Base-by-base conservation (phyloP, 2,113 vertebrate species). In the Protobothrops flavoviridis region DNA sequence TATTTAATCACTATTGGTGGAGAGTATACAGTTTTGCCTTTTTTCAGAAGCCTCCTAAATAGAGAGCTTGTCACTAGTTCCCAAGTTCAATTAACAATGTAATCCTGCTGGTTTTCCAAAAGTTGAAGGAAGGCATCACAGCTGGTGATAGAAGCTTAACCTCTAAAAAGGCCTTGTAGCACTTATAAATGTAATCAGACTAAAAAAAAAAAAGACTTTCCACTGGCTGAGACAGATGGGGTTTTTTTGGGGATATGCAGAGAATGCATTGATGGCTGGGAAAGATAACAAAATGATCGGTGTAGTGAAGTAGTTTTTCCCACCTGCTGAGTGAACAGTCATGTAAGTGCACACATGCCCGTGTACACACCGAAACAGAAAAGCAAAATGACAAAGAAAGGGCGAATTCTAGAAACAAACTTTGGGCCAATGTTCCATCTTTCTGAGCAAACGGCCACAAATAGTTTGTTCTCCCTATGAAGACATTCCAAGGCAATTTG, bases 1-100 rank as follows among this genome's bases (percentile, higher is more conserved):
- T 88, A 56, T 88, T 20, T 0, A 81, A 81, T 43, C 57, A 85
- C 9, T 29, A 0, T 0, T 0, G 15, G 4, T n/a, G 74, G 21
- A 53, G 74, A 81, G 81, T 5, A 15, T 50, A 50, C 4, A 21
- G 10, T 7, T 8, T 59, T 57, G 87, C 56, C 20, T 24, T 39
- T 93, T 50, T 91, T 50, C 3, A 3, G 64, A 3, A 61, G 74
- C 61, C 26, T 48, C 69, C 94, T 90, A 88, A 94, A 88, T 9
- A 61, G 85, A 81, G 56, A 20, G 50, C 4, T 20, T 85, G 52
- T 48, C 69, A 52, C 33, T 61, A 87, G 2, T 12, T 95, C n/a
- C 17, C 48, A 23, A 1, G 90, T 92, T 56, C 88, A 92, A 53
- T 74, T 4, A 57, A 53, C 91, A 59, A 20, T 64, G 3, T 94